Evolutionary conservation across 2,888 invertebrate species (phyloP), one percentile per base, ranked within the genome.

Genomic region (Hirtodrosophila confusa): DNA sequence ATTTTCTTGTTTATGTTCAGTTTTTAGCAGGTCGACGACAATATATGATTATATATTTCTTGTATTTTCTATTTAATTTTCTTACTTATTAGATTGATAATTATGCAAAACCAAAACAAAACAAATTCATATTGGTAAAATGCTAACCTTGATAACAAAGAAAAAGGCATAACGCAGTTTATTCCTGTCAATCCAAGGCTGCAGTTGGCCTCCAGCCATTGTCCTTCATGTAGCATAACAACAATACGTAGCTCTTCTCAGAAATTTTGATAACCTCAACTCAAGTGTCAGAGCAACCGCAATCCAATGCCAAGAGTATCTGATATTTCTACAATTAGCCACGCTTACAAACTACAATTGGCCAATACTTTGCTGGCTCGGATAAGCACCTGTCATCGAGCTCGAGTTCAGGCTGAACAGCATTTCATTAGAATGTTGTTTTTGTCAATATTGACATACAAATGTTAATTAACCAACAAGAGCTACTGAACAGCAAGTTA

Each of bases 401-500:
- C 9, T 7, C 33, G 33, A 23, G 2, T 17, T 27, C 10, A 11
- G n/a, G 4, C 29, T 23, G 11, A 36, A 45, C 45, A 44, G 54
- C 61, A 55, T 55, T 64, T 64, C 60, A 69, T 67, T 66, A 45
- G 31, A 53, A 54, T 69, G 61, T 64, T 60, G 64, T 41, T 39
- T 55, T 27, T 37, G 69, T 55, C 67, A 75, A 80, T 84, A 84
- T 83, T 83, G 78, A 68, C 83, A 58, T 39, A 64, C 61, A 61
- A 63, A 74, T 83, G 78, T 80, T 83, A 83, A 83, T 85, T 75
- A 75, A 54, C 62, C 48, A 33, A 55, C 45, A 40, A 67, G 41
- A 35, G 47, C 12, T 27, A 35, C 9, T 6, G 39, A 17, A 24
- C 1, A 17, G 27, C 31, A 33, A 44, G 37, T 43, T 33, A 23